Conservation (phyloP, 2,888 invertebrate genomes). For the Cryptocheilus praepositus region DNA sequence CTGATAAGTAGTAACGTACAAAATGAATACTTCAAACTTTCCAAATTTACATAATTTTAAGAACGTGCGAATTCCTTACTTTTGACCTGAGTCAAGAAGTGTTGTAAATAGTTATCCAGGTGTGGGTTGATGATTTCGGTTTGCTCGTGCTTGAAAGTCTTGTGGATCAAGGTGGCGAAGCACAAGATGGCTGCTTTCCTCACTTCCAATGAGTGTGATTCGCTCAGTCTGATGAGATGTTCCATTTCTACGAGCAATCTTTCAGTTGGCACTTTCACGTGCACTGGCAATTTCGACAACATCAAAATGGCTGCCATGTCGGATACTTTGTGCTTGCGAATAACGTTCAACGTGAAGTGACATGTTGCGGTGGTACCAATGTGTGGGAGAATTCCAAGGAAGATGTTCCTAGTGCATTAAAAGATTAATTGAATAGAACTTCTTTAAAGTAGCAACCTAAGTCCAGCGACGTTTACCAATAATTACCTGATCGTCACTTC, state of each 20-base stretch:
- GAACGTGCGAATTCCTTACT: constrained; percentile 48
- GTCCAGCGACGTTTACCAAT: neutral
- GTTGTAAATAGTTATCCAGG: constrained; percentile 62
- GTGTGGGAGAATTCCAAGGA: constrained; percentile 74
- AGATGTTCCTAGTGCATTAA: constrained; percentile 73
- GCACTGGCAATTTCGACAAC: constrained; percentile 72
- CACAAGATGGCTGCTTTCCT: constrained; percentile 72
- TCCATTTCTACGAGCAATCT: constrained; percentile 70
- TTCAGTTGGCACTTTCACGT: constrained; percentile 72
- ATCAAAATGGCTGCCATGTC: constrained; percentile 65
- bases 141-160: constrained; percentile 56
- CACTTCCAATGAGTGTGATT: constrained; percentile 54
- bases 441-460: too few species aligned
- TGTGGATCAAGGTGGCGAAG: constrained; percentile 74
- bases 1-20: constrained; percentile 36
- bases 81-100: constrained; percentile 65
- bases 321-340: constrained; percentile 66
- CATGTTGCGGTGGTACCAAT: constrained; percentile 74
- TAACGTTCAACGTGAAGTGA: constrained; percentile 70
- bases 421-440: too few species aligned
- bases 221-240: constrained; percentile 60
- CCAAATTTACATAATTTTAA: too few species aligned
- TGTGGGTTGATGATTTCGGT: constrained; percentile 27
- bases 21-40: too few species aligned
- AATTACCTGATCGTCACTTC: constrained; percentile 52